These are phyloP conservation scores for Elephantulus edwardii DNA, from an alignment of 2,113 vertebrate species.

Conservation along the genomic window DNA sequence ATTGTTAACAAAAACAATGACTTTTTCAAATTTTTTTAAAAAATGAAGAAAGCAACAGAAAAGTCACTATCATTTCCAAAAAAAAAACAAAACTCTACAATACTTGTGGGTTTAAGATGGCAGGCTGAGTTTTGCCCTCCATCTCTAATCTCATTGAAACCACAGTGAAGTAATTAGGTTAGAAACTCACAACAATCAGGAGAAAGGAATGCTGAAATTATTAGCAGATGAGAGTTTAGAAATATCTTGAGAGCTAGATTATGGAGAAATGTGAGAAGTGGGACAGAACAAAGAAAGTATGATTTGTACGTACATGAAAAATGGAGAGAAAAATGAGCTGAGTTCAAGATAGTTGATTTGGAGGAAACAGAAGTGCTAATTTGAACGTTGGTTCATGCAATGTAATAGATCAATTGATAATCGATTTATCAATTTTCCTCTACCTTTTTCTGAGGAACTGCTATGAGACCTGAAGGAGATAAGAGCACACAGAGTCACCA, in stretches of 20 bases:
- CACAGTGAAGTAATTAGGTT: neutral
- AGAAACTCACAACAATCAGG: neutral
- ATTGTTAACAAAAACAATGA: conserved; percentile 16
- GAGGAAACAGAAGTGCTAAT: neutral
- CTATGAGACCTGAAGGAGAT: neutral
- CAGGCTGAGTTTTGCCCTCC: neutral
- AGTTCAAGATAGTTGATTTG: neutral
- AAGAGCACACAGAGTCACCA: neutral
- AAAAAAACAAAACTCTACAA: neutral
- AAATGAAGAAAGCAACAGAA: conserved; percentile 24
- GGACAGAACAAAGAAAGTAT: neutral
- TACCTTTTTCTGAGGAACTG: neutral
- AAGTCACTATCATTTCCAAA: neutral
- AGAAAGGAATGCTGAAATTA: neutral
- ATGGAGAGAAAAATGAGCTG: neutral
- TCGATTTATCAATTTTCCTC: too few relatives aligned
- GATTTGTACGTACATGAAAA: neutral
- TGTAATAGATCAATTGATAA: fast-evolving
- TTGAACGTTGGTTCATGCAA: neutral
- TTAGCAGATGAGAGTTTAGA: neutral
- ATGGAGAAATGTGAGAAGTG: neutral
- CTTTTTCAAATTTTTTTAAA: conserved; percentile 46
- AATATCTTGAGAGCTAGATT: conserved; percentile 11
- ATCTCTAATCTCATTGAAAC: neutral
- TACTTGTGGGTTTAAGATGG: neutral